Evolutionary conservation across 2,888 invertebrate species (phyloP), one percentile per base, ranked within the genome.

Genomic region (Euplagia quadripunctaria): DNA sequence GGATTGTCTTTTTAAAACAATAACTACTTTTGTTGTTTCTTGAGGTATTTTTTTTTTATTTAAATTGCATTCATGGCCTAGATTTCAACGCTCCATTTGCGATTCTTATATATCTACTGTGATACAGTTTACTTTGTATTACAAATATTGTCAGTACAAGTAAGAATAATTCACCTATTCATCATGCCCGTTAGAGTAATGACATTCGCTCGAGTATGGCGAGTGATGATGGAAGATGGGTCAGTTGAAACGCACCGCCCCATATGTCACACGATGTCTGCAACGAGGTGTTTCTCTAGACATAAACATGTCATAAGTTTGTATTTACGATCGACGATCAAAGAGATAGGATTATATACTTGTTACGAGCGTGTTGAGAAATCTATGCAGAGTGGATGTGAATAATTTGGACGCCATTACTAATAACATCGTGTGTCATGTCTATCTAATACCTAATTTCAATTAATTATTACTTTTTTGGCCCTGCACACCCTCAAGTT

Each of bases 161-260:
- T 9, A 46, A 46, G 43, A 46, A 46, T 46, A 46, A 46, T 46
- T 46, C 43, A 46, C 43, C 43, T 46, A 4, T 8, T 46, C 8
- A 46, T 46, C 43, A 46, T 46, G 9, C 6, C 43, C 9, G 43
- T 46, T 46, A 46, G 43, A 76, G 49, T 51, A 71, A 73, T 75
- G 71, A 70, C 73, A 52, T 67, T 68, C 55, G 43, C 46, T 55
- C 66, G 63, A 79, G 68, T 69, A 65, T 65, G 84, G 79, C 84
- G 82, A 83, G 79, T 82, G 68, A 74, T 75, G 79, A 82, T 77
- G 64, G 52, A 82, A 68, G 52, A 77, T n/a, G 20, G 64, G 42
- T 69, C 70, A 65, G 73, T 75, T 75, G 66, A 71, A 72, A 84
- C 75, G 70, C 43, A 58, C 20, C 68, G 64, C 43, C n/a, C 72